Evolutionary conservation across 2,888 invertebrate species (phyloP).

Genomic region (Gisinianus flammeolus): DNA sequence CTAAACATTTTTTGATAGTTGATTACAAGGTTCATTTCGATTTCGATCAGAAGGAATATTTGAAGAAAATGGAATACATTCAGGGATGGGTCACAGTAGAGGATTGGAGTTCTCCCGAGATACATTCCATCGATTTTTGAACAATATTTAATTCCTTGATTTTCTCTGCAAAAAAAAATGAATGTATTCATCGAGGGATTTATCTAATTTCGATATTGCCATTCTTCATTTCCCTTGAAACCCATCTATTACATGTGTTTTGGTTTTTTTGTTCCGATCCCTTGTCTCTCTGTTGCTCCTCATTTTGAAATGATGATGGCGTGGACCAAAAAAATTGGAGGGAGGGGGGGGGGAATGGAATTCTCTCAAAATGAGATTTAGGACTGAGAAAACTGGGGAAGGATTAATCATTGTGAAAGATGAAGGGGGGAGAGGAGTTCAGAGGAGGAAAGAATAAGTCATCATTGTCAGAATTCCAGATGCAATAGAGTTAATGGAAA

Average conservation of each 20-base stretch:
- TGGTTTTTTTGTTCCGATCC: background rate
- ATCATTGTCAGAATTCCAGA: background rate
- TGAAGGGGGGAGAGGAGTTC: background rate
- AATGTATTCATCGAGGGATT: too few species aligned
- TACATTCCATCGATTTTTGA: too few species aligned
- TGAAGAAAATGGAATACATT: too few species aligned
- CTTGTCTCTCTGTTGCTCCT: background rate
- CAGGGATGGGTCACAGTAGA: too few species aligned
- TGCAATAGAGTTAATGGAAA: background rate
- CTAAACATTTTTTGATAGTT: too few species aligned
- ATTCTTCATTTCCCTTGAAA: background rate
- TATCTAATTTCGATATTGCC: background rate
- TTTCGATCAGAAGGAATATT: too few species aligned
- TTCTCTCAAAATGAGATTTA: background rate
- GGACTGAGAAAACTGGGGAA: background rate
- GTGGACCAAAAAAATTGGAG: too few species aligned
- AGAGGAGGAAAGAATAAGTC: background rate
- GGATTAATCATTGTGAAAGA: conserved; percentile 9
- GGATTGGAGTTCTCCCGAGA: too few species aligned
- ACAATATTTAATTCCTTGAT: too few species aligned
- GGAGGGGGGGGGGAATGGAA: too few species aligned
- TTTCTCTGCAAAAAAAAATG: too few species aligned
- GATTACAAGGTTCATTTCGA: too few species aligned
- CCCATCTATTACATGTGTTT: background rate
- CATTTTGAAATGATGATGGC: background rate